Evolutionary conservation across 2,888 invertebrate genomes (phyloP).

Genomic region (Cephus pygmeus): DNA sequence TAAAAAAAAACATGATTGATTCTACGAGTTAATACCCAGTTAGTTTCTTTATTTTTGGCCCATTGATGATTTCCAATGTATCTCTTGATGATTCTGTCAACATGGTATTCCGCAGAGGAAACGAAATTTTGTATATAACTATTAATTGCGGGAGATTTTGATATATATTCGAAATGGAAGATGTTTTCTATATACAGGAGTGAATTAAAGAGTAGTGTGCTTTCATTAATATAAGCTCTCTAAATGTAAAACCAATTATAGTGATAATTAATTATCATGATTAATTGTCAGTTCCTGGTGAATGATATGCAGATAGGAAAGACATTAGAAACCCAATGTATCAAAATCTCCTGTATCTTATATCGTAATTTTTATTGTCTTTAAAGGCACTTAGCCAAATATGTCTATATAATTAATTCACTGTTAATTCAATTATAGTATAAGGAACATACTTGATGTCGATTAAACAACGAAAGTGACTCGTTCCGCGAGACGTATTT

Average conservation of each 20-base stretch:
- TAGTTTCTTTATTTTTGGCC: background rate
- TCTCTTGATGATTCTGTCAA: background rate
- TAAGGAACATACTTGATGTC: background rate
- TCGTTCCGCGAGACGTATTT: background rate
- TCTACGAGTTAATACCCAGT: background rate
- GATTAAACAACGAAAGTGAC: slow-evolving; percentile 1
- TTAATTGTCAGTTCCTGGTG: background rate
- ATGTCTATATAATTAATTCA: background rate
- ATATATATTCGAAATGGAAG: background rate
- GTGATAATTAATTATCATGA: background rate
- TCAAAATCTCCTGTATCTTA: background rate
- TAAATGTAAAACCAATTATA: background rate
- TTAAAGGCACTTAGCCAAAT: background rate
- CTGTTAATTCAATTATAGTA: background rate
- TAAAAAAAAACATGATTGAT: background rate
- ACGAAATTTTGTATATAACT: background rate
- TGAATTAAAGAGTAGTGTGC: background rate
- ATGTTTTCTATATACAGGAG: background rate
- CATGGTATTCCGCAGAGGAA: background rate
- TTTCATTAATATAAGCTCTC: background rate
- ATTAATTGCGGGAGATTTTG: background rate
- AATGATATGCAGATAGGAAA: background rate
- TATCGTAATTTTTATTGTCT: background rate
- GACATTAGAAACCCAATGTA: background rate
- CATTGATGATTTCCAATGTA: background rate